Conservation (phyloP, 2,888 invertebrate species). For the Gastrophysa polygoni region DNA sequence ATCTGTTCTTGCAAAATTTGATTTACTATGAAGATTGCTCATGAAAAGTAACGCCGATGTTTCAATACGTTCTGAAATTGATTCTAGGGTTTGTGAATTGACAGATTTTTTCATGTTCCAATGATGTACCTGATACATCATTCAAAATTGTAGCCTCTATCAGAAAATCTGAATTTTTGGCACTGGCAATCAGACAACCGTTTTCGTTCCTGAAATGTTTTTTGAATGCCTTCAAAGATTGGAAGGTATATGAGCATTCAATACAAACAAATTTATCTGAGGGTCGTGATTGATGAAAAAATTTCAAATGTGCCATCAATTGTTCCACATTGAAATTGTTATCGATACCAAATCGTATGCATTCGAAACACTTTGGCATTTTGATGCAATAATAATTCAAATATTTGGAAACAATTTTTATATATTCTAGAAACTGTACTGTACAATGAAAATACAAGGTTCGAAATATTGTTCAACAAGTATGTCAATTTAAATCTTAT, state of each 20-base stretch:
- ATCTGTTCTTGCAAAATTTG: neutral
- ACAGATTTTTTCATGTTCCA: no score
- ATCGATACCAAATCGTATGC: neutral
- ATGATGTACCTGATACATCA: neutral
- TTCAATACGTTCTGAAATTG: neutral
- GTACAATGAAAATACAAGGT: no score
- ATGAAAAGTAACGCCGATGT: neutral
- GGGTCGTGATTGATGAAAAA: neutral
- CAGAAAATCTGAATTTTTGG: neutral
- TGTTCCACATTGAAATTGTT: neutral
- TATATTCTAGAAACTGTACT: no score
- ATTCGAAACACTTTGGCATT: neutral
- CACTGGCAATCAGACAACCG: neutral
- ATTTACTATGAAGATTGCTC: neutral
- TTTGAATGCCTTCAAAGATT: neutral
- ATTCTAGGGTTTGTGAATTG: neutral
- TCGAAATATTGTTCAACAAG: no score
- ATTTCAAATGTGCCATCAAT: neutral
- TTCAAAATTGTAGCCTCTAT: neutral
- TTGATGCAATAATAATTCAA: neutral
- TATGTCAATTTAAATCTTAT: neutral
- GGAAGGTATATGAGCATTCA: neutral
- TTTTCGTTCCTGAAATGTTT: neutral
- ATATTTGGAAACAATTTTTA: no score
- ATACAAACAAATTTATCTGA: neutral